Base-by-base conservation (phyloP, 2,797 vertebrate species). In the Galagoides demidoff region DNA sequence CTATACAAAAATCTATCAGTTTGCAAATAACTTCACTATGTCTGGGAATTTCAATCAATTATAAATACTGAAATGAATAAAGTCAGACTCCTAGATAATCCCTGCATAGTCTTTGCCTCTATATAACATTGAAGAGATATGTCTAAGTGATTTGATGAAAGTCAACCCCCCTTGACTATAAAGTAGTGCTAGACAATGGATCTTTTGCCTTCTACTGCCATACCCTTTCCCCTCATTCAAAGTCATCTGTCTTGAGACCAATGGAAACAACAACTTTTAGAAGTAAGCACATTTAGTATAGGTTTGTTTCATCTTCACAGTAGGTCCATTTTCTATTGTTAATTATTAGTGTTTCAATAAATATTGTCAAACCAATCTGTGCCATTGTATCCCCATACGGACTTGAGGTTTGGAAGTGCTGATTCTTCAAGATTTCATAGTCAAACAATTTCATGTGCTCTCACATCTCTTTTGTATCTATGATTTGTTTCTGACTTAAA, bases 341-440 rank as follows among this genome's bases (percentile, higher is more conserved):
- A 92, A 89, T 70, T 92, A 86, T 37, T 82, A 17, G n/a, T 22
- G 25, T 94, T 94, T 88, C 81, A 92, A 25, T 59, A 82, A 49
- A 85, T n/a, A 52, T 29, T 43, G 39, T 34, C 29, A 86, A 91
- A 59, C 8, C 14, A 31, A 31, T 70, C 45, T 89, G 16, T 82
- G 77, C 19, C 37, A 68, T 66, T 93, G 34, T 64, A 73, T 76
- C 94, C 31, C 45, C 19, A 85, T 39, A 90, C 25, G 52, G 89
- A 92, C 45, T 12, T 52, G 84, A 90, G 23, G 85, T 82, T 34
- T 79, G 2, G 45, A 93, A 95, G 16, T 74, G 20, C 39, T 94
- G 16, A 34, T 23, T 90, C 8, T 3, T 77, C 68, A 61, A 25
- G 22, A 93, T 95, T 91, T 89, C 27, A n/a, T 29, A 70, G 6